Conservation (phyloP, 2,888 invertebrate genomes). For the Mycalesis mineus region DNA sequence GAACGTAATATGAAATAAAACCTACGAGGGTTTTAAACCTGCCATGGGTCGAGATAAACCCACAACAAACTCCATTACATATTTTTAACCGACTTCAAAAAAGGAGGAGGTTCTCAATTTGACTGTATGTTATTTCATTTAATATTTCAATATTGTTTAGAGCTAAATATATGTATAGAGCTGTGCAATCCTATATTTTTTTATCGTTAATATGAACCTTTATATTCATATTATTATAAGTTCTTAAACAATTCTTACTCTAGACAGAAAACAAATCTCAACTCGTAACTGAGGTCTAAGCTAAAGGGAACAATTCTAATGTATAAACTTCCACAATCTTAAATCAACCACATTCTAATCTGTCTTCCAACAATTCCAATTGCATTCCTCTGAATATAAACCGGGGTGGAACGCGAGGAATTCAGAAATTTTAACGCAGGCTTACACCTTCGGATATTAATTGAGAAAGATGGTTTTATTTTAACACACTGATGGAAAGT, state of each 20-base stretch:
- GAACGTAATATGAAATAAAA: no score
- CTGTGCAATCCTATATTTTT: no score
- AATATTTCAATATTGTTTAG: no score
- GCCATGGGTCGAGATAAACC: no score
- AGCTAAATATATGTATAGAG: no score
- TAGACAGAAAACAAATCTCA: not conserved
- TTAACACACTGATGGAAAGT: no score
- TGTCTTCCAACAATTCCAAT: constrained; percentile 67
- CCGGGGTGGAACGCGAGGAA: constrained; percentile 42
- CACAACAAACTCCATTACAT: no score
- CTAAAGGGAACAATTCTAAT: constrained; percentile 14
- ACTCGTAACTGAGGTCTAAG: not conserved
- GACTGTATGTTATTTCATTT: no score
- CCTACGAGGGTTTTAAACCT: no score
- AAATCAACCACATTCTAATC: constrained; percentile 64
- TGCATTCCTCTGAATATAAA: constrained; percentile 48
- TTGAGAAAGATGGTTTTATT: not conserved
- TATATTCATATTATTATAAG: not conserved
- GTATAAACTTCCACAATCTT: constrained; percentile 45
- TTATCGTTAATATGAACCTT: no score
- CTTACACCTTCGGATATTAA: constrained; percentile 1
- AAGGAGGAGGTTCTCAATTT: no score
- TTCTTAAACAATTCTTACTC: not conserved
- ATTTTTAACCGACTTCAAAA: no score
- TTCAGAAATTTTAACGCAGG: constrained; percentile 49